These are phyloP conservation scores for Peromyscus nudipes DNA, from an alignment of 2,797 vertebrate species.

Conservation along the genomic window DNA sequence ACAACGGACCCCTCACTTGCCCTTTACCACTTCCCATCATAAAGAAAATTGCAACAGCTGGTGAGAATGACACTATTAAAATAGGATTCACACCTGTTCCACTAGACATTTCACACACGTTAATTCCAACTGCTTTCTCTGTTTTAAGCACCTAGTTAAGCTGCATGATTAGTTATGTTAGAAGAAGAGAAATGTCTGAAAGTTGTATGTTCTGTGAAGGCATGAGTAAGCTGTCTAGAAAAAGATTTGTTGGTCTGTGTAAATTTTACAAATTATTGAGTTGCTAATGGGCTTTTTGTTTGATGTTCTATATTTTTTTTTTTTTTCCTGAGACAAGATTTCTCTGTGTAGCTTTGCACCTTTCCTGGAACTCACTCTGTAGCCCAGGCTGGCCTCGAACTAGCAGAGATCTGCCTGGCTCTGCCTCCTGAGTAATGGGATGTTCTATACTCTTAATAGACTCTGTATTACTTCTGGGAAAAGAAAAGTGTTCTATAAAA, in stretches of 20 bases:
- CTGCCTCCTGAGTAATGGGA: no score
- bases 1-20: not conserved
- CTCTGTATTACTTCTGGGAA: slow-evolving; percentile 76
- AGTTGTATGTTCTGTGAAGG: slow-evolving; percentile 66
- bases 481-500: slow-evolving; percentile 82
- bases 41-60: slow-evolving; percentile 14
- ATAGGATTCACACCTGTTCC: slow-evolving; percentile 51
- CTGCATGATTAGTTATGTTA: slow-evolving; percentile 69
- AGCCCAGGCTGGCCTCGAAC: no score
- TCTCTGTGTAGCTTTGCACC: no score
- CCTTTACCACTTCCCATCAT: not conserved
- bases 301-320: slow-evolving; percentile 75
- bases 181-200: slow-evolving; percentile 78
- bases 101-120: slow-evolving; percentile 66
- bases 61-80: slow-evolving; percentile 1
- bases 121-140: slow-evolving; percentile 7
- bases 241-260: slow-evolving; percentile 69
- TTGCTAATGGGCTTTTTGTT: slow-evolving; percentile 84
- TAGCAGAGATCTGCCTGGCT: no score
- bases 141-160: slow-evolving; percentile 81
- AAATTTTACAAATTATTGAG: slow-evolving; percentile 82
- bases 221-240: slow-evolving; percentile 80
- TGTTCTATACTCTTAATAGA: slow-evolving; percentile 80
- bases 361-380: no score
- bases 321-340: no score